Conservation (phyloP, 2,113 vertebrate species). For the Dissostichus mawsoni region DNA sequence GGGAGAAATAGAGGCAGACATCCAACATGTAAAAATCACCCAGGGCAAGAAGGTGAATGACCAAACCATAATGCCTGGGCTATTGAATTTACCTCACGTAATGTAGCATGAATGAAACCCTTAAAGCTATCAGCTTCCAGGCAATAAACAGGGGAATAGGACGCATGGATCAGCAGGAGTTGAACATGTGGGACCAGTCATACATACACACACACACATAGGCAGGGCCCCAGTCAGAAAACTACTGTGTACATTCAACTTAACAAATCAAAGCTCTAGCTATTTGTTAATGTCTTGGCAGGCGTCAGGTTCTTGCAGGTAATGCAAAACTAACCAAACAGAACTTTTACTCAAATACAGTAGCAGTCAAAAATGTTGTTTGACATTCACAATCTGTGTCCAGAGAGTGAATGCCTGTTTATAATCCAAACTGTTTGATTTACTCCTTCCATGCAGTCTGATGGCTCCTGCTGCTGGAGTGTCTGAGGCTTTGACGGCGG, state of each 20-base stretch:
- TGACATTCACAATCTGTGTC: conserved; percentile 63
- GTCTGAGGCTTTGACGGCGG: conserved; percentile 67
- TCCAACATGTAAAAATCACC: conserved; percentile 66
- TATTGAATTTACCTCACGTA: conserved; percentile 65
- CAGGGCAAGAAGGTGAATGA: conserved; percentile 49
- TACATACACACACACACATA: conserved; percentile 30
- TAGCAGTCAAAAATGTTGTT: conserved; percentile 61
- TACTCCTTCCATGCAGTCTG: conserved; percentile 29
- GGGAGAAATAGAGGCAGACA: conserved; percentile 26
- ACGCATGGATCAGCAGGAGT: conserved; percentile 74
- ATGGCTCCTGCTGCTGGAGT: conserved; percentile 68
- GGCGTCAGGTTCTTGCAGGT: conserved; percentile 9
- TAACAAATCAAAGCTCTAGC: conserved; percentile 60
- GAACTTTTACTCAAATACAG: conserved; percentile 50
- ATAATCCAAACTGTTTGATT: conserved; percentile 38
- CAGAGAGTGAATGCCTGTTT: conserved; percentile 33
- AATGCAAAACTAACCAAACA: conserved; percentile 69
- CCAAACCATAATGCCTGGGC: conserved; percentile 52
- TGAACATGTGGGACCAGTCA: conserved; percentile 74
- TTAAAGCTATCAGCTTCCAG: conserved; percentile 78
- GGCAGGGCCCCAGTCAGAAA: conserved; percentile 44
- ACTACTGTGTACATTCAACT: conserved; percentile 51
- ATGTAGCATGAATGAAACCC: conserved; percentile 80
- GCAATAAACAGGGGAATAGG: conserved; percentile 78
- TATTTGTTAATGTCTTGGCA: conserved; percentile 43